These are phyloP conservation scores for Chromoteleia sp. DNA, from an alignment of 2,888 invertebrate genomes.

Conservation along the genomic window DNA sequence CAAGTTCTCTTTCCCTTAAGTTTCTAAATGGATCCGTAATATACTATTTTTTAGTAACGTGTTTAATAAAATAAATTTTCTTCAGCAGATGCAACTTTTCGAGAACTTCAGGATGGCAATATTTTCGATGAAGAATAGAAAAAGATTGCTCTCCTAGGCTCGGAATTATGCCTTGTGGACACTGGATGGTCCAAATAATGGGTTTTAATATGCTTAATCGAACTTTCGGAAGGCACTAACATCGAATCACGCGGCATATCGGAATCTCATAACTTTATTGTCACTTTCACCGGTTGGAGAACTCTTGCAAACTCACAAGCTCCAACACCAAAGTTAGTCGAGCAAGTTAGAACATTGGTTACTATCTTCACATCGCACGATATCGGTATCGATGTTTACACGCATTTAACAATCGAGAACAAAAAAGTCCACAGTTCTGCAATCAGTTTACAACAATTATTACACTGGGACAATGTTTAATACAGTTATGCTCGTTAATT, in stretches of 20 bases:
- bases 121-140: too few species aligned
- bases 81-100: too few species aligned
- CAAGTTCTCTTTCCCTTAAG: too few species aligned
- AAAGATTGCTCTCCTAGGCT: too few species aligned
- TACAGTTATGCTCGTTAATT: too few species aligned
- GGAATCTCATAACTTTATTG: conserved; percentile 71
- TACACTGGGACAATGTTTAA: too few species aligned
- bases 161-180: neutral
- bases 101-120: too few species aligned
- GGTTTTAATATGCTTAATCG: conserved; percentile 61
- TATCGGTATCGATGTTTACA: conserved; percentile 68
- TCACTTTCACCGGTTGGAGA: conserved; percentile 71
- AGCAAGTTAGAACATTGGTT: conserved; percentile 69
- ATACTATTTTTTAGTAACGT: too few species aligned
- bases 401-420: conserved; percentile 48
- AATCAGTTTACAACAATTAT: neutral
- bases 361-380: conserved; percentile 64
- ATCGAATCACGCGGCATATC: conserved; percentile 60
- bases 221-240: conserved; percentile 60
- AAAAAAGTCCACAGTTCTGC: conserved; percentile 7
- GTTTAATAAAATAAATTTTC: too few species aligned
- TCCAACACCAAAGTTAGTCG: conserved; percentile 69
- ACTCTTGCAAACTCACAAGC: conserved; percentile 71
- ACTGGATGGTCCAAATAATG: conserved; percentile 26
- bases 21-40: too few species aligned